Evolutionary conservation across 1,140 invertebrate species (phyloP).

Genomic region (Catajapyx aquilonaris): DNA sequence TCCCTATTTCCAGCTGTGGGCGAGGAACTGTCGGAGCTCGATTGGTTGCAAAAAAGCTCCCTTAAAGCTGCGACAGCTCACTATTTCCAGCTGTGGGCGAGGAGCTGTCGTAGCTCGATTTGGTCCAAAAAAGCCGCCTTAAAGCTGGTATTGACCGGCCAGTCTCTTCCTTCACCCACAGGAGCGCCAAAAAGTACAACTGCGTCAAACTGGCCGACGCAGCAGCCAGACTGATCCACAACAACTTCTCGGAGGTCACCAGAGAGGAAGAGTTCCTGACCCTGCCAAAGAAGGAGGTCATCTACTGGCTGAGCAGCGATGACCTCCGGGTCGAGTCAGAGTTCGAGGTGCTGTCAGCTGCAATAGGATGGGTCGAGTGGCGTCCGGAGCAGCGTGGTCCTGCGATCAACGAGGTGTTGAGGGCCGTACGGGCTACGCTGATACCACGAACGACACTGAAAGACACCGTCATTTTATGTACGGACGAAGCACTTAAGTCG

Average conservation of each 20-base stretch:
- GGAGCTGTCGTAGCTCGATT: too few species aligned
- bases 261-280: constrained; percentile 28
- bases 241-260: constrained; percentile 25
- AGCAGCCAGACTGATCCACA: constrained; percentile 24
- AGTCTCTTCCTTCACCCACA: constrained; percentile 10
- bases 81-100: too few species aligned
- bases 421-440: too few species aligned
- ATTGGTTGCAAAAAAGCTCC: too few species aligned
- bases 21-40: too few species aligned
- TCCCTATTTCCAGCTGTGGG: too few species aligned
- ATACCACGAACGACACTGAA: too few species aligned
- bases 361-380: constrained; percentile 26
- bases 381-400: constrained; percentile 20
- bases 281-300: constrained; percentile 21
- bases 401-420: constrained; percentile 23
- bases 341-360: constrained; percentile 24
- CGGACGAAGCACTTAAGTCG: too few species aligned
- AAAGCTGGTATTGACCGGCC: too few species aligned
- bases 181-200: constrained; percentile 27
- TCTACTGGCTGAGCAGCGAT: constrained; percentile 25
- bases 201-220: constrained; percentile 21
- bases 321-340: constrained; percentile 27
- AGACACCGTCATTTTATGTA: too few species aligned
- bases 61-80: too few species aligned
- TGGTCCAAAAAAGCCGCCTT: too few species aligned